These are phyloP conservation scores for Lepidurus couesii DNA, from an alignment of 1,140 invertebrate species.

Conservation along the genomic window DNA sequence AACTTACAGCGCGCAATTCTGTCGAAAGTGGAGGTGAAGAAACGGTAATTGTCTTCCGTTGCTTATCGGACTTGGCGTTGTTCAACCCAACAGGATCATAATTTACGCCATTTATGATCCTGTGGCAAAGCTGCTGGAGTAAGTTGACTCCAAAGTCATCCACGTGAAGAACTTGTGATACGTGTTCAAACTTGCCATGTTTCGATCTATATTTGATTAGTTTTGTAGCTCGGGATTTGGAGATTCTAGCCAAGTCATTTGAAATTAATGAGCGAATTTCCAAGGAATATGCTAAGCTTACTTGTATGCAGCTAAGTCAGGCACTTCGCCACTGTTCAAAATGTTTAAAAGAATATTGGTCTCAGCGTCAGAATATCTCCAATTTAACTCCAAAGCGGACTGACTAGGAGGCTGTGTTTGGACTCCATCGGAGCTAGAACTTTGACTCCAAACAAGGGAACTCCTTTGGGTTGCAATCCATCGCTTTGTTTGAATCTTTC, in stretches of 20 bases:
- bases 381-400: not conserved
- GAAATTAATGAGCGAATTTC: not conserved
- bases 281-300: not conserved
- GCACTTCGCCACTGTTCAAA: not conserved
- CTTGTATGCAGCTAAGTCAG: not conserved
- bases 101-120: not conserved
- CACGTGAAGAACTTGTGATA: slow-evolving; percentile 21
- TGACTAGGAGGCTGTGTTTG: not conserved
- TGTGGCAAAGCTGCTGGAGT: slow-evolving; percentile 12
- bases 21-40: not conserved
- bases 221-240: slow-evolving; percentile 10
- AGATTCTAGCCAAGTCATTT: slow-evolving; percentile 1
- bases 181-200: not conserved
- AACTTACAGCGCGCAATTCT: not conserved
- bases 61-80: not conserved
- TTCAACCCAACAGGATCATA: not conserved
- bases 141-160: slow-evolving; percentile 19
- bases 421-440: not conserved
- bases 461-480: not conserved
- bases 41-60: not conserved
- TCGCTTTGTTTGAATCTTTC: not conserved
- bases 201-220: slow-evolving; percentile 6
- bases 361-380: not conserved
- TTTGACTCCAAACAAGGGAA: not conserved
- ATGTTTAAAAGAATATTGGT: not conserved